These are phyloP conservation scores for Globia sparganii DNA, from an alignment of 2,888 invertebrate genomes.

Conservation along the genomic window DNA sequence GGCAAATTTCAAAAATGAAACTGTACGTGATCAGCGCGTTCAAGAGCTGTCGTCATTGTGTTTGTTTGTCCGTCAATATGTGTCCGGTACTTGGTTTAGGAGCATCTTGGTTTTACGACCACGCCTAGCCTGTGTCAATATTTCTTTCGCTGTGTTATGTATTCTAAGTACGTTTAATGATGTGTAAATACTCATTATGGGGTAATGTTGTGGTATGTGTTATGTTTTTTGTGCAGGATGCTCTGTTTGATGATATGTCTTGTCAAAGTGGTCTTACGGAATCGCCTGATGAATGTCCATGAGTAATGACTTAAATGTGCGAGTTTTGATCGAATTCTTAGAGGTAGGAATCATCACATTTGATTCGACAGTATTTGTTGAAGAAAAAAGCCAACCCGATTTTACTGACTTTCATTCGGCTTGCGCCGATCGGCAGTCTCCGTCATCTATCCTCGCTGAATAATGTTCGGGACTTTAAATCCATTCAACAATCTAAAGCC, in stretches of 20 bases:
- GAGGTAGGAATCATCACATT: too few species aligned
- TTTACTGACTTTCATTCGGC: neutral
- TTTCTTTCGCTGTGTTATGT: conserved; percentile 44
- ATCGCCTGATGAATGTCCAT: neutral
- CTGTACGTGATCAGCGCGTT: neutral
- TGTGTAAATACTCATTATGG: conserved; percentile 41
- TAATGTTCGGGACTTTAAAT: neutral
- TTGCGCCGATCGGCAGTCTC: neutral
- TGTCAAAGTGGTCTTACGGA: neutral
- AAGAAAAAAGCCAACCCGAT: neutral
- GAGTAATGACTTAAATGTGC: neutral
- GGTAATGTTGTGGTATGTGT: conserved; percentile 16
- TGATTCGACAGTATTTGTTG: neutral
- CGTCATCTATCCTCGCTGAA: neutral
- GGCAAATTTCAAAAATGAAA: neutral
- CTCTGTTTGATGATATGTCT: neutral
- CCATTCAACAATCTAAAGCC: neutral
- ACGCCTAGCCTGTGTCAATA: conserved; percentile 19
- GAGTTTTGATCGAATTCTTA: neutral
- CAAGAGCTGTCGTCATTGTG: too few species aligned
- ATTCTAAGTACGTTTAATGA: conserved; percentile 36
- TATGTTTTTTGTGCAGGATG: conserved; percentile 9
- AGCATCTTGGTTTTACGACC: conserved; percentile 49
- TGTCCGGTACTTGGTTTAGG: conserved; percentile 39
- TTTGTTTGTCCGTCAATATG: conserved; percentile 46